Evolutionary conservation across 2,888 invertebrate species (phyloP).

Genomic region (Hirtodrosophila cameraria): DNA sequence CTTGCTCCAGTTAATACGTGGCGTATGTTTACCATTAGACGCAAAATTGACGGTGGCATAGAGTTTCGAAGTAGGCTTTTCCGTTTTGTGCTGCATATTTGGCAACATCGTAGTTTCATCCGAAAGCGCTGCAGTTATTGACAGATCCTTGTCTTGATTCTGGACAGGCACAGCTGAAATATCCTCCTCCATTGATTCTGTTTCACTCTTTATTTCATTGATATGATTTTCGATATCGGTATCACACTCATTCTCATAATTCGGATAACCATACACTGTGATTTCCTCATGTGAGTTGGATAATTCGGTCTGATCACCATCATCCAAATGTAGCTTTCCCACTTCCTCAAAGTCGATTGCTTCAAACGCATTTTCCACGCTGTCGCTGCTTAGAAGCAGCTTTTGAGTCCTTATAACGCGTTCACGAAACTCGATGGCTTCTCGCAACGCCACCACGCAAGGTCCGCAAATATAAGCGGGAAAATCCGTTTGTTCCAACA

Average conservation of each 20-base stretch:
- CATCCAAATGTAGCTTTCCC: background rate
- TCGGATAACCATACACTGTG: slow-evolving; percentile 2
- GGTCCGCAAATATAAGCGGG: slow-evolving; percentile 63
- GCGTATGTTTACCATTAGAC: slow-evolving; percentile 32
- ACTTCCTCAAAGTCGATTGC: slow-evolving; percentile 42
- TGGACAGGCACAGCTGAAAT: background rate
- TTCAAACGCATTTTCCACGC: slow-evolving; percentile 17
- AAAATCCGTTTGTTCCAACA: slow-evolving; percentile 32
- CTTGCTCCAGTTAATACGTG: slow-evolving; percentile 60
- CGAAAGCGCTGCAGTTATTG: background rate
- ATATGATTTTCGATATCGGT: background rate
- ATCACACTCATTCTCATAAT: background rate
- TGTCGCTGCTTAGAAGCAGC: slow-evolving; percentile 29
- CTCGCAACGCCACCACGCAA: slow-evolving; percentile 49
- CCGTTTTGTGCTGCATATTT: background rate
- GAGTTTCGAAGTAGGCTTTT: slow-evolving; percentile 5
- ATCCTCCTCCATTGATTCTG: background rate
- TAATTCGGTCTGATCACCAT: background rate
- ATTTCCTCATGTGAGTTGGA: slow-evolving; percentile 7
- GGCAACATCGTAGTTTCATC: background rate
- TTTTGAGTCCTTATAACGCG: slow-evolving; percentile 63
- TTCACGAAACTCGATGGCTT: slow-evolving; percentile 61
- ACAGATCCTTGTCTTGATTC: background rate
- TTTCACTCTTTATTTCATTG: background rate
- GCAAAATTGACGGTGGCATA: slow-evolving; percentile 52